These are phyloP conservation scores for Ptiloglossa arizonensis DNA, from an alignment of 1,140 invertebrate genomes.

Conservation along the genomic window DNA sequence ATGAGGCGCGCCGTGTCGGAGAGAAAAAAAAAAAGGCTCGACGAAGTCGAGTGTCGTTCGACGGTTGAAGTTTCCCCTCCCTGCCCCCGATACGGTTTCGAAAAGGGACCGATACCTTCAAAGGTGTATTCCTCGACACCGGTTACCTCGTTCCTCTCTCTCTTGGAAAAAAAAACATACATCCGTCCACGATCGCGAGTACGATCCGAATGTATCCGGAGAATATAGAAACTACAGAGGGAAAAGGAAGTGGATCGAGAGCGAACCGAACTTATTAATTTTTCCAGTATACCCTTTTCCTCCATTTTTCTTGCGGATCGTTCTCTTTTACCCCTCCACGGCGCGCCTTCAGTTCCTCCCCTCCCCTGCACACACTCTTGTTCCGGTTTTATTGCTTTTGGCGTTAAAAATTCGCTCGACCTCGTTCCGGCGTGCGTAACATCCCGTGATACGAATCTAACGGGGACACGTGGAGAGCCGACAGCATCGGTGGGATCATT, in stretches of 20 bases:
- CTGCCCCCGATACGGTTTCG: conserved; percentile 47
- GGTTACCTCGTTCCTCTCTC: neutral
- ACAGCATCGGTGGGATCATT: conserved; percentile 13
- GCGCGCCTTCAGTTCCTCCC: too few relatives aligned
- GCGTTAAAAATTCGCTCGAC: conserved; percentile 7
- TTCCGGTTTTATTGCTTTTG: conserved; percentile 7
- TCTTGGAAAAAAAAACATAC: neutral
- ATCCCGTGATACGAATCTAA: conserved; percentile 16
- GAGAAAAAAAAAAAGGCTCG: conserved; percentile 22
- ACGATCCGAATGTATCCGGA: neutral
- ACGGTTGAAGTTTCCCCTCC: conserved; percentile 30
- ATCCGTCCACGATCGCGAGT: neutral
- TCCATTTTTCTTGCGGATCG: too few relatives aligned
- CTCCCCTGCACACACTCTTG: too few relatives aligned
- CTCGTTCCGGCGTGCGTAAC: neutral
- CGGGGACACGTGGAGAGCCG: neutral
- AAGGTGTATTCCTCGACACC: neutral
- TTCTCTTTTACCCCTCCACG: neutral
- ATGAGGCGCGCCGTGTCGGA: neutral
- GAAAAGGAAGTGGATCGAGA: too few relatives aligned
- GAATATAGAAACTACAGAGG: too few relatives aligned
- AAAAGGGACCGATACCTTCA: conserved; percentile 41
- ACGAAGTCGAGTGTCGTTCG: conserved; percentile 40
- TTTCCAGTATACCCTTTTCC: neutral
- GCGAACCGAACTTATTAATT: neutral